These are phyloP conservation scores for Phortica okadai DNA, from an alignment of 2,888 invertebrate genomes.

Conservation along the genomic window DNA sequence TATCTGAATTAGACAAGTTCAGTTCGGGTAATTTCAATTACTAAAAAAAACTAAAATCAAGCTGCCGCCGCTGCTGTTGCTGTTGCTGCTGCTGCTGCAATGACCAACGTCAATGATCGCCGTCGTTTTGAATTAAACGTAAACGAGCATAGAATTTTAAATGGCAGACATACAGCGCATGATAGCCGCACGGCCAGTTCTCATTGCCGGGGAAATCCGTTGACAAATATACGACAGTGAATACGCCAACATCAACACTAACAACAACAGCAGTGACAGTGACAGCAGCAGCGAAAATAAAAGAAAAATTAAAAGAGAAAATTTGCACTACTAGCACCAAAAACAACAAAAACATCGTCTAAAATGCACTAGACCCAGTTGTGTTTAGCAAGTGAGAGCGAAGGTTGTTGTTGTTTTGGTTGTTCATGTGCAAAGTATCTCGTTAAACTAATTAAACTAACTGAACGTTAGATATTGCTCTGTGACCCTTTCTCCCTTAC, in stretches of 20 bases:
- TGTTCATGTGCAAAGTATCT: too few species aligned
- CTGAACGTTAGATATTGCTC: too few species aligned
- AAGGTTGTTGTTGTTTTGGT: too few species aligned
- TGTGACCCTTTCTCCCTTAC: too few species aligned
- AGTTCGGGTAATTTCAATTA: background rate
- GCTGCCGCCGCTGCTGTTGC: too few species aligned
- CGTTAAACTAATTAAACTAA: too few species aligned
- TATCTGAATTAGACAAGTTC: background rate
- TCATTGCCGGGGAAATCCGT: conserved; percentile 30
- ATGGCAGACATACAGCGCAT: conserved; percentile 1
- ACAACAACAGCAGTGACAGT: background rate
- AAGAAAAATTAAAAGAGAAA: too few species aligned
- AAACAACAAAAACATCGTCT: too few species aligned
- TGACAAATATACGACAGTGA: background rate
- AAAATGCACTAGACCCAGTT: too few species aligned
- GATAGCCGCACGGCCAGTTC: background rate
- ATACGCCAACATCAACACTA: background rate
- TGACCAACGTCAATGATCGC: conserved; percentile 27
- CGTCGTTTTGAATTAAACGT: background rate
- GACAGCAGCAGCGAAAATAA: too few species aligned
- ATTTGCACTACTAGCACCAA: too few species aligned
- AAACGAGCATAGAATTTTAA: conserved; percentile 30
- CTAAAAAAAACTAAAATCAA: background rate
- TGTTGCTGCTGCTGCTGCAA: background rate
- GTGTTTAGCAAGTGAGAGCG: too few species aligned